phyloP scores from a whole-genome alignment of 2,113 vertebrate species.

The Plecturocebus donacophilus region DNA sequence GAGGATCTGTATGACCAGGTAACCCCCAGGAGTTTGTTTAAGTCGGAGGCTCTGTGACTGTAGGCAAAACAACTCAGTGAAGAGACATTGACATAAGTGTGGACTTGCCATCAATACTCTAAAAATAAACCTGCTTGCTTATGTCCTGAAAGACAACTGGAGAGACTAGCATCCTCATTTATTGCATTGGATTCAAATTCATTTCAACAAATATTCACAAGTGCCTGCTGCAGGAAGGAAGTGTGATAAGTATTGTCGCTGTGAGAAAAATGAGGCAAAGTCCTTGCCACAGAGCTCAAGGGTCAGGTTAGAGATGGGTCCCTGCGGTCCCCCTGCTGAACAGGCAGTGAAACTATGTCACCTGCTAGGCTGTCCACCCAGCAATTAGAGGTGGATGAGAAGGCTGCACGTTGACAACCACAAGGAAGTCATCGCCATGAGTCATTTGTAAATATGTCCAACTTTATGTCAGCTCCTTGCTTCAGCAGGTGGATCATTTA shows the following conservation, averaged over 20 bases:
- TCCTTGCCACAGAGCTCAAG: not conserved
- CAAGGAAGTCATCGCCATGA: conserved; percentile 51
- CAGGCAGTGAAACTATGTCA: not conserved
- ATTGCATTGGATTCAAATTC: not conserved
- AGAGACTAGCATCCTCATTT: not conserved
- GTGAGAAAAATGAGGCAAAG: not conserved
- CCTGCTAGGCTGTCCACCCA: not conserved
- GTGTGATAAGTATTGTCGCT: not conserved
- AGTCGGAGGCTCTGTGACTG: not conserved
- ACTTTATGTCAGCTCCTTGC: conserved; percentile 44
- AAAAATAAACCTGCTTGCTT: not conserved
- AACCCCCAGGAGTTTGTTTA: not conserved
- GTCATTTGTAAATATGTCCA: conserved; percentile 43
- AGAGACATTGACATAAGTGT: not conserved
- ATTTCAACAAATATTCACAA: not conserved
- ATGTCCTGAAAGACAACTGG: not conserved
- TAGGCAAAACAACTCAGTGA: not conserved
- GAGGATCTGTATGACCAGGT: not conserved
- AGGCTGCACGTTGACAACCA: conserved; percentile 42
- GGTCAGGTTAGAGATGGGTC: not conserved
- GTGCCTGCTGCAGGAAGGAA: not conserved
- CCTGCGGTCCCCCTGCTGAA: not conserved
- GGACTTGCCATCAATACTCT: not conserved
- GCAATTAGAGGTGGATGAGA: conserved; percentile 23
- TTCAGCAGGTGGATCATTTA: conserved; percentile 60